Base-by-base conservation (phyloP, 2,888 invertebrate genomes). In the Agrochola circellaris region DNA sequence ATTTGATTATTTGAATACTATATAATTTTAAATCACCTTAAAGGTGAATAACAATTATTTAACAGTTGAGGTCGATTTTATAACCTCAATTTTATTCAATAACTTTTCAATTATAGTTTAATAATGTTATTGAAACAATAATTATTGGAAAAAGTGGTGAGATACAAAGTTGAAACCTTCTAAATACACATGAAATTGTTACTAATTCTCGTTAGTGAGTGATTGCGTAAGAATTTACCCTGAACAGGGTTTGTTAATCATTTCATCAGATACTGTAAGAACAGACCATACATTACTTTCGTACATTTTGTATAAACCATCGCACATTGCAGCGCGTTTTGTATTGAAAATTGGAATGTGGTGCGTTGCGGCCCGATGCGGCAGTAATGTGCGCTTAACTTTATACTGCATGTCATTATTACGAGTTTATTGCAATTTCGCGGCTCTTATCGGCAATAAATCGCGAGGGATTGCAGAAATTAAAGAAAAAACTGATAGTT, bases 351-450 rank as follows among this genome's bases (percentile, higher is more conserved):
- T n/a, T 38, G n/a, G 9, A 65, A 34, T 34, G 17, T 15, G 30
- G 9, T 34, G 34, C 65, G 45, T 13, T 15, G 15, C 26, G 17
- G 7, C 17, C 7, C 42, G 56, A 26, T 17, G 7, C 17, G 9
- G 6, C 17, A 23, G 11, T 30, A 42, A 34, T 77, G 51, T 45
- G 42, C 34, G 61, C 51, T 26, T 34, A 51, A 7, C 65, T 48
- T 60, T 60, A 76, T 6, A 60, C 51, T 42, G 62, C 62, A 42
- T 48, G 60, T 58, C 34, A 69, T 75, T 75, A 70, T 9, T 60
- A 68, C 69, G 3, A 75, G 69, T 84, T 84, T 84, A 84, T 77
- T 81, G 77, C 74, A 77, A 84, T 45, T 72, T 30, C 71, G 23
- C 67, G 62, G 71, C 56, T 65, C 73, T 81, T 84, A 81, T 81